phyloP scores from a whole-genome alignment of 1,140 invertebrate genomes.

The Diachasmimorpha longicaudata region DNA sequence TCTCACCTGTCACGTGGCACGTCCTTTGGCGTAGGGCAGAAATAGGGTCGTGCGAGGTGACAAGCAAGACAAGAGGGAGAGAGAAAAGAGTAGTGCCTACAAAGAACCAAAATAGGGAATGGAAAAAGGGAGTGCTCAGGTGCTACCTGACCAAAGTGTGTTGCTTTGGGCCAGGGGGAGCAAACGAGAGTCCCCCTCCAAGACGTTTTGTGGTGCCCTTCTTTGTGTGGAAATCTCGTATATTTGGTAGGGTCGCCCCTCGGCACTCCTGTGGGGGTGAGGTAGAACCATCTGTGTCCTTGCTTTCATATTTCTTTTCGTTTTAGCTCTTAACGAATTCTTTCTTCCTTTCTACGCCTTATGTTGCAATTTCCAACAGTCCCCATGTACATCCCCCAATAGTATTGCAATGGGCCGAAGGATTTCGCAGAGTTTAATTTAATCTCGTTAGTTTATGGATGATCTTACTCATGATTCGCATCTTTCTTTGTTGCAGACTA shows the following conservation, averaged over 20 bases:
- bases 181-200: conserved; percentile 36
- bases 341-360: background rate
- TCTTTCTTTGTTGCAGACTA: conserved; percentile 52
- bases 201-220: conserved; percentile 35
- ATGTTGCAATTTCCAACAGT: background rate
- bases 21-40: background rate
- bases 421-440: no score
- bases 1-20: conserved; percentile 18
- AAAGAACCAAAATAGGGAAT: conserved; percentile 24
- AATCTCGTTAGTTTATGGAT: background rate
- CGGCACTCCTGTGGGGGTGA: background rate
- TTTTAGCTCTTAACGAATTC: background rate
- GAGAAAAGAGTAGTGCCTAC: background rate
- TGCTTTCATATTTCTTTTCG: background rate
- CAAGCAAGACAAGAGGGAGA: background rate
- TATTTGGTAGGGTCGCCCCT: background rate
- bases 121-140: conserved; percentile 40
- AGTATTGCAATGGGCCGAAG: no score
- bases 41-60: conserved; percentile 1
- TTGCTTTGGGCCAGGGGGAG: conserved; percentile 26
- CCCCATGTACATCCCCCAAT: no score
- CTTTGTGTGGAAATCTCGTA: conserved; percentile 54
- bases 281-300: background rate
- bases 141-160: conserved; percentile 51
- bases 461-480: background rate